Base-by-base conservation (phyloP, 2,113 vertebrate species). In the Cepphus grylle region DNA sequence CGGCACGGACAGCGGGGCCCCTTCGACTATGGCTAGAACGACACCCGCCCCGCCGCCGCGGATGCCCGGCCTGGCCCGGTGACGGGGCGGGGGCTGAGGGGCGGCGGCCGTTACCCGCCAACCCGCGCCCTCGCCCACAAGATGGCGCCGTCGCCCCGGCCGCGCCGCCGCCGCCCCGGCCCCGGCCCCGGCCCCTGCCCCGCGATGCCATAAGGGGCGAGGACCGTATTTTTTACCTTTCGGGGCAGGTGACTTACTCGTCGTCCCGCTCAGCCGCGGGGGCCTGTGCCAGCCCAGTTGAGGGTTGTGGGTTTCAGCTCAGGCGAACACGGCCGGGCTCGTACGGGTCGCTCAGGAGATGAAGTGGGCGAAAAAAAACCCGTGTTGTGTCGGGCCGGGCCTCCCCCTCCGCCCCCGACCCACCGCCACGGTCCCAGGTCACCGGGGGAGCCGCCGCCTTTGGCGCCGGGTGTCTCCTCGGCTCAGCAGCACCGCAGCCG, bases 131-230 rank as follows among this genome's bases (percentile, higher is more conserved):
- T 78, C 55, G 34, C 69, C 96, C 94, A 94, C 94, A 91, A 96
- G 96, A 93, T 96, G 94, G 96, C 88, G 90, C 94, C 87, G 90
- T 73, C 81, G 43, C 21, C 49, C 59, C 50, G 18, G 55, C 26
- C 55, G 27, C 8, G 9, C 38, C 9, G 21, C 30, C 17, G 23
- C 22, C 12, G 50, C 50, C 50, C 50, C 50, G 9, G 25, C 9
- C 43, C 30, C n/a, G 23, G 55, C 55, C 43, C 30, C 21, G 34
- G 25, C 9, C 43, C 30, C n/a, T 30, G 55, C 55, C 43, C 30
- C 15, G 42, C 20, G 11, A 3, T 12, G 15, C 47, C 16, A 5
- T 17, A 19, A n/a, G 40, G 34, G 10, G 36, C 11, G 12, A 4
- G 12, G n/a, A 12, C n/a, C 6, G 58, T 15, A 5, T 26, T 27